Percentiles rank a stretch among this genome's conserved stretches.
These are phyloP conservation scores for Hymenopus coronatus DNA, from an alignment of 2,888 invertebrate species.

Conservation along the genomic window DNA sequence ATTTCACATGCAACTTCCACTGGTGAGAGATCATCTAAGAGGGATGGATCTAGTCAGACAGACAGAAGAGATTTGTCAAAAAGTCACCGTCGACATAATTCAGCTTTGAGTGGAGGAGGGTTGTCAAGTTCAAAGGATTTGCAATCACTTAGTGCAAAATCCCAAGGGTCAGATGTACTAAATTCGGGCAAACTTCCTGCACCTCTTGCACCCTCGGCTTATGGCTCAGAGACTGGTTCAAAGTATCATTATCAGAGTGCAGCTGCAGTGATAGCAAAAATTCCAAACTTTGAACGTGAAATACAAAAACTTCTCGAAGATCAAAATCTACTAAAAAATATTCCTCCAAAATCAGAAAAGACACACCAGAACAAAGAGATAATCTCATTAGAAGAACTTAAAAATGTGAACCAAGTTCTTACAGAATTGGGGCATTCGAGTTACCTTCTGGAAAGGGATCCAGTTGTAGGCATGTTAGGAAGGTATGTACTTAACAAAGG, in stretches of 20 bases:
- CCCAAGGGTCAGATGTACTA: slow-evolving; percentile 10
- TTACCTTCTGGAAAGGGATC: slow-evolving; percentile 25
- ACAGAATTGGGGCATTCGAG: slow-evolving; percentile 38
- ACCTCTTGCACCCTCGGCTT: slow-evolving; percentile 12
- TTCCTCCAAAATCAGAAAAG: slow-evolving; percentile 59
- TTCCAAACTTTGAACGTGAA: slow-evolving; percentile 70
- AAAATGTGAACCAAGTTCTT: slow-evolving; percentile 41
- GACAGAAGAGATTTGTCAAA: slow-evolving; percentile 56
- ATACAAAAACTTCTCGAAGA: slow-evolving; percentile 75
- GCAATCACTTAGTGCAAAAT: background rate
- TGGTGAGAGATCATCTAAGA: slow-evolving; percentile 57
- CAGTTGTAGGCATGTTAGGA: slow-evolving; percentile 33
- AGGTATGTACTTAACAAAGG: slow-evolving; percentile 35
- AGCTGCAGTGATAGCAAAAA: slow-evolving; percentile 22
- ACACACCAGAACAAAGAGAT: slow-evolving; percentile 61
- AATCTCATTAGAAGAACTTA: slow-evolving; percentile 51
- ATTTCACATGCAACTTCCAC: slow-evolving; percentile 48
- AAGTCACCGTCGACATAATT: slow-evolving; percentile 47
- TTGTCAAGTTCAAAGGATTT: slow-evolving; percentile 37
- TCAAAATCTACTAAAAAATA: slow-evolving; percentile 61
- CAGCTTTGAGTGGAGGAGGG: slow-evolving; percentile 50
- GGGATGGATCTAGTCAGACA: slow-evolving; percentile 64
- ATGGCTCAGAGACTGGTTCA: slow-evolving; percentile 5
- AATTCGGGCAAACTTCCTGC: slow-evolving; percentile 44
- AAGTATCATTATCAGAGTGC: slow-evolving; percentile 22